Evolutionary conservation across 2,888 invertebrate species (phyloP).

Genomic region (Drosophila falleni): DNA sequence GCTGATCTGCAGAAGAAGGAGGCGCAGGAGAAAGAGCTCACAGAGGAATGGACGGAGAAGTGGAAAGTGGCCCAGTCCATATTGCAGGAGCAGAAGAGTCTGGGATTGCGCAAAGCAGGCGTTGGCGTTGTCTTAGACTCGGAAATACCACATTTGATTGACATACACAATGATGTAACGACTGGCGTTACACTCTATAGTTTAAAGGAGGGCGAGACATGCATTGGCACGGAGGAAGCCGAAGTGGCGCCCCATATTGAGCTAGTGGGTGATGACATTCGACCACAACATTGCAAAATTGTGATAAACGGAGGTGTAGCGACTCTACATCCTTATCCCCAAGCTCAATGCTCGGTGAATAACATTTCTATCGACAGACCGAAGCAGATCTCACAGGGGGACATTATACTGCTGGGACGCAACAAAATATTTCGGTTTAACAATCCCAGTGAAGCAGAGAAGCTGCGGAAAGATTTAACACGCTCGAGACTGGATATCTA

Average conservation of each 20-base stretch:
- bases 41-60: slow-evolving; percentile 97
- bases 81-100: slow-evolving; percentile 93
- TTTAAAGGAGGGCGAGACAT: slow-evolving; percentile 94
- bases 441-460: slow-evolving; percentile 95
- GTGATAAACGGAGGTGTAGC: slow-evolving; percentile 90
- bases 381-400: slow-evolving; percentile 92
- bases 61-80: slow-evolving; percentile 96
- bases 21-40: slow-evolving; percentile 94
- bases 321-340: slow-evolving; percentile 90
- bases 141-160: slow-evolving; percentile 96
- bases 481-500: slow-evolving; percentile 90
- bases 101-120: slow-evolving; percentile 94
- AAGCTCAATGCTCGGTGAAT: slow-evolving; percentile 93
- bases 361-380: slow-evolving; percentile 92
- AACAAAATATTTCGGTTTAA: slow-evolving; percentile 95
- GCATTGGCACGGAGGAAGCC: slow-evolving; percentile 92
- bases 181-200: slow-evolving; percentile 97
- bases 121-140: slow-evolving; percentile 95
- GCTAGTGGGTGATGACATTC: slow-evolving; percentile 90
- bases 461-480: slow-evolving; percentile 90
- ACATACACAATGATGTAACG: slow-evolving; percentile 95
- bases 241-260: slow-evolving; percentile 90
- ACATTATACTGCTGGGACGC: slow-evolving; percentile 91
- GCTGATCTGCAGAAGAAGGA: slow-evolving; percentile 95
- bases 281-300: slow-evolving; percentile 92